Evolutionary conservation across 2,797 vertebrate genomes (phyloP).

Genomic region (Chlorospingus semifuscus): DNA sequence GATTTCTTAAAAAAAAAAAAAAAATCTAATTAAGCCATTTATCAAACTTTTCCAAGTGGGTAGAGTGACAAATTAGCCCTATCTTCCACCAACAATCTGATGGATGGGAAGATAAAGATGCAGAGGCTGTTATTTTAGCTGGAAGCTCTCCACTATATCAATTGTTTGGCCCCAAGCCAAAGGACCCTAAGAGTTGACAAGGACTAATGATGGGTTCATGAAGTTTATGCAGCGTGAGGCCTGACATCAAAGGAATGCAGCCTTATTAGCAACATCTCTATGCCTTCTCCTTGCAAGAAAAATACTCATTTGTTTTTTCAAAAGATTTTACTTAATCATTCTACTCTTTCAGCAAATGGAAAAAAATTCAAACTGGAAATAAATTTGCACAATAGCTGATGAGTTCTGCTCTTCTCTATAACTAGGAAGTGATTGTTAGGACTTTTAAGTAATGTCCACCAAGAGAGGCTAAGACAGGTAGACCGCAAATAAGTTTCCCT

Average conservation of each 20-base stretch:
- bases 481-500: background rate
- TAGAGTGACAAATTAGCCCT: constrained; percentile 67
- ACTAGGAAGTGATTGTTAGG: background rate
- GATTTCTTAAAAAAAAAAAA: background rate
- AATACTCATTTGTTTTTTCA: background rate
- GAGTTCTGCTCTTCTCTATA: background rate
- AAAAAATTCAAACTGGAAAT: background rate
- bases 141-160: constrained; percentile 59
- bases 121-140: constrained; percentile 73
- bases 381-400: background rate
- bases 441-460: background rate
- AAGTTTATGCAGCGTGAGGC: constrained; percentile 27
- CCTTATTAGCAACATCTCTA: constrained; percentile 2
- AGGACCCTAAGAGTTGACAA: constrained; percentile 45
- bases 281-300: background rate
- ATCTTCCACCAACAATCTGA: constrained; percentile 47
- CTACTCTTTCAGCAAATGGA: background rate
- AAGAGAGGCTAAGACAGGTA: background rate
- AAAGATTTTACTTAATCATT: background rate
- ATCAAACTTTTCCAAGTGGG: constrained; percentile 60
- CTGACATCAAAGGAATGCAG: constrained; percentile 48
- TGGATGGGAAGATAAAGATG: constrained; percentile 68
- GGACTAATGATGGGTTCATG: constrained; percentile 42
- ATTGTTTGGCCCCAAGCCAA: constrained; percentile 54
- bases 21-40: constrained; percentile 70